Conservation (phyloP, 2,113 vertebrate genomes). For the Morphnarchus princeps region DNA sequence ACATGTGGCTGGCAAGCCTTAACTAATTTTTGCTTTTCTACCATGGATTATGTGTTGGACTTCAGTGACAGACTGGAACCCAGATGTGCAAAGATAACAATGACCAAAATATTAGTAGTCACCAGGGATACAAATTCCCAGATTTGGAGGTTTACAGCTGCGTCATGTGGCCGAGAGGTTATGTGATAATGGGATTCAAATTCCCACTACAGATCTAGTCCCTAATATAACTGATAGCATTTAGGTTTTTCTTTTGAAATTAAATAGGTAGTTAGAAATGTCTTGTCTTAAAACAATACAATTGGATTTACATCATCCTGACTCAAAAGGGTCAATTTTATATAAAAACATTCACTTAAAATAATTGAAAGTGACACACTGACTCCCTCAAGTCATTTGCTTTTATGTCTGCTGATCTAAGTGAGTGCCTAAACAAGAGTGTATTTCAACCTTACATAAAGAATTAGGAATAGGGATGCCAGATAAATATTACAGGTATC, state of each 20-base stretch:
- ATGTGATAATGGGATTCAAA: not conserved
- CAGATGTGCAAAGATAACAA: not conserved
- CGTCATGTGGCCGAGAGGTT: not conserved
- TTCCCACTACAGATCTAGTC: not conserved
- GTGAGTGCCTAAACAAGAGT: not conserved
- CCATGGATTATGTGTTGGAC: not conserved
- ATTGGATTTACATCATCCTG: not conserved
- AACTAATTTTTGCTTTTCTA: not conserved
- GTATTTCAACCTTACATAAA: not conserved
- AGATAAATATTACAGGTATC: not conserved
- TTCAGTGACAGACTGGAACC: not conserved
- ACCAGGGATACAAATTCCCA: not conserved
- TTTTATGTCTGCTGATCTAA: not conserved
- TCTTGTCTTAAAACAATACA: not conserved
- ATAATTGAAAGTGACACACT: not conserved
- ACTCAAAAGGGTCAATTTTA: not conserved
- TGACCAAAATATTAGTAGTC: not conserved
- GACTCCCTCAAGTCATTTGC: not conserved
- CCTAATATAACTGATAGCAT: not conserved
- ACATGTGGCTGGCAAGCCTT: not conserved
- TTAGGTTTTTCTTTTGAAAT: not conserved
- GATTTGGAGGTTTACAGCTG: not conserved
- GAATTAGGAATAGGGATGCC: not conserved
- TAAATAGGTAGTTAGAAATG: not conserved
- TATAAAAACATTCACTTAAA: not conserved